Base-by-base conservation (phyloP, 2,113 vertebrate species). In the Rhinichthys klamathensis region DNA sequence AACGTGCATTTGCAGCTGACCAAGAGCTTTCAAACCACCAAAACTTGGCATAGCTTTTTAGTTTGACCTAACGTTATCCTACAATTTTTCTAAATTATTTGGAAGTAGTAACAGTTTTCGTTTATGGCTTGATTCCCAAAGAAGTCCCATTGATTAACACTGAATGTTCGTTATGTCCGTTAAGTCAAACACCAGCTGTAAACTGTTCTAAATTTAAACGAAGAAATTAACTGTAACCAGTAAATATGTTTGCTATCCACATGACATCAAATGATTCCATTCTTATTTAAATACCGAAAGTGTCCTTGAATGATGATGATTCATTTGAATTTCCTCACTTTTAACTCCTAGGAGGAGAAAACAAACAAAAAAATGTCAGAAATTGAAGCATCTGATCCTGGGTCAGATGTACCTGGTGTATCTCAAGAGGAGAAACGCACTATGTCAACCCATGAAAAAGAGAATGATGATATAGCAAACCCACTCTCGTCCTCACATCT, bases 341-440 rank as follows among this genome's bases (percentile, higher is more conserved):
- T 74, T 8, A 27, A 25, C 16, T 35, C 32, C 11, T 7, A 44
- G 56, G 56, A 41, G 27, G 13, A 65, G 2, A 46, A 60, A 63
- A 23, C 54, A 21, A 56, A 56, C 16, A 49, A 63, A 21, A 65
- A 63, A 25, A 80, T 80, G 78, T 63, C 78, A 46, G 58, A 80
- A 80, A 44, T 46, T 46, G 38, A 44, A 46, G 35, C 58, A 46
- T 35, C 13, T 4, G 23, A 44, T 63, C 23, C 13, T 80, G 56
- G 38, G 8, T 80, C 77, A 61, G 58, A 41, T 44, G 77, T 27
- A 27, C 58, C 77, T 46, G 56, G 25, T n/a, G 2, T 46, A n/a
- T 13, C 38, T 58, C 35, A 63, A n/a, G 58, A 63, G 27, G 35
- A 80, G n/a, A 80, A 80, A 23, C 35, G 15, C 77, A 21, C 35